Percentiles rank a stretch among this genome's conserved stretches.
These are phyloP conservation scores for Phasia obesa DNA, from an alignment of 2,888 invertebrate species.

Conservation along the genomic window DNA sequence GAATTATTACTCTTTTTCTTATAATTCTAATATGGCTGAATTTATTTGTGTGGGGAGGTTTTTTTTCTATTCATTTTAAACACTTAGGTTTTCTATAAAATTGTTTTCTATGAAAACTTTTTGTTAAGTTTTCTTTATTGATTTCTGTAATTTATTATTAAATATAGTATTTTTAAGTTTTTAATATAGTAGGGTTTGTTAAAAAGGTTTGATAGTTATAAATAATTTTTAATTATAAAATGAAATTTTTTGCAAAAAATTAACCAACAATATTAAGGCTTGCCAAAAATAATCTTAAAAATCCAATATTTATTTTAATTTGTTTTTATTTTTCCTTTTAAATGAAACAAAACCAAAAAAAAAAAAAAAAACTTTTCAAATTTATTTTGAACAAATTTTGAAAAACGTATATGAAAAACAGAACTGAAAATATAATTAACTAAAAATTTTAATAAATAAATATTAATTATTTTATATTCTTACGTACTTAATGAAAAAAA, in stretches of 20 bases:
- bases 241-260: not conserved
- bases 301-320: too few species aligned
- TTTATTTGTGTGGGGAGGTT: too few species aligned
- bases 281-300: slow-evolving; percentile 51
- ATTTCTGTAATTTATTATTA: slow-evolving; percentile 3
- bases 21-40: not conserved
- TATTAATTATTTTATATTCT: slow-evolving; percentile 10
- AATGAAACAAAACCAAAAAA: slow-evolving; percentile 47
- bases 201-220: not conserved
- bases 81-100: not conserved
- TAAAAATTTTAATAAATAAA: slow-evolving; percentile 19
- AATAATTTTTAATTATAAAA: not conserved
- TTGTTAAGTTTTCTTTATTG: slow-evolving; percentile 68
- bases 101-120: slow-evolving; percentile 70
- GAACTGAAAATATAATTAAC: slow-evolving; percentile 58
- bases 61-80: not conserved
- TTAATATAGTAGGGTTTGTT: not conserved
- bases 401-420: slow-evolving; percentile 38
- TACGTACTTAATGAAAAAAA: slow-evolving; percentile 40
- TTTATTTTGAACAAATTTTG: slow-evolving; percentile 8
- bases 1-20: too few species aligned
- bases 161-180: slow-evolving; percentile 10
- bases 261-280: slow-evolving; percentile 49
- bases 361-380: slow-evolving; percentile 47
- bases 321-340: too few species aligned